Base-by-base conservation (phyloP, 2,888 invertebrate genomes). In the Platycnemis pennipes region DNA sequence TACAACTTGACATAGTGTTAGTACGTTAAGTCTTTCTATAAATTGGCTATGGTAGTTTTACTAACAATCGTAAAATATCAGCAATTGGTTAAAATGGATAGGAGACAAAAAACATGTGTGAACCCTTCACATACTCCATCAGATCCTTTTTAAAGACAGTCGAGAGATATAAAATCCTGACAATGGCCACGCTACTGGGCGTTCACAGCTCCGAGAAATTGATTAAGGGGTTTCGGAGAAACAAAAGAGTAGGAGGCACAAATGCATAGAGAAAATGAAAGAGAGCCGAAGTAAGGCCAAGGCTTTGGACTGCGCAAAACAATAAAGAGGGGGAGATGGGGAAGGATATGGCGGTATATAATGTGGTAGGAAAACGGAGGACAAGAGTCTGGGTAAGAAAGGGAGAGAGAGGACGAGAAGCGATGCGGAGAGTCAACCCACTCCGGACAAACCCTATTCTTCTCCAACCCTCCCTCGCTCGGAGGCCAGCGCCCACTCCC, bases 361-460 rank as follows among this genome's bases (percentile, higher is more conserved):
- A 37, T 31, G 56, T 42, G 89, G 56, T 53, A 89, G 56, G 37
- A 46, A 87, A 87, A n/a, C 44, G 46, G 16, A 19, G 49, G 89
- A 37, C 53, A 42, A 19, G 26, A 42, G 56, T 42, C 37, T 56
- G 22, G 88, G 16, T 16, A 31, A 88, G 88, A n/a, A 45, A 77
- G n/a, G n/a, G 37, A 88, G 49, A 53, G 49, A 37, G n/a, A 16
- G 88, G 53, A 88, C 26, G 49, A 56, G 89, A 2, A 26, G 63
- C 16, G 89, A 56, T 46, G 49, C 56, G 89, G 37, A n/a, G 31
- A 91, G 63, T 91, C 63, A 91, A 49, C 91, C 44, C 91, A 91
- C 69, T 91, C 63, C 91, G 69, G 91, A 91, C 91, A 91, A 91
- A 44, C 69, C 91, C 91, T 91, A 69, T 91, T 91, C 91, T 91